These are phyloP conservation scores for Gallinago jamesoni DNA, from an alignment of 2,113 vertebrate species.

Conservation along the genomic window DNA sequence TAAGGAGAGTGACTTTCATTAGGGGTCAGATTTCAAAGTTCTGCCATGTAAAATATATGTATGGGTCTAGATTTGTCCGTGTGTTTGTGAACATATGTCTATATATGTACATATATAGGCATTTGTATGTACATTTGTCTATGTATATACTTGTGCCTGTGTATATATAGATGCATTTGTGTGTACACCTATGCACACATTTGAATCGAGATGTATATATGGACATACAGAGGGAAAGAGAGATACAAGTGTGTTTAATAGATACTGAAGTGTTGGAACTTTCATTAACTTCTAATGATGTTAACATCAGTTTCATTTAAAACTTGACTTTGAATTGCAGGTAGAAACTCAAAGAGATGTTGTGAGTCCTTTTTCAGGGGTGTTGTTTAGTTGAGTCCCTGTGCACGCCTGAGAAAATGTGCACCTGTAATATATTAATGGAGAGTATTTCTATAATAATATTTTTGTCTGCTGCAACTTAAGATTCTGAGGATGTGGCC, in stretches of 20 bases:
- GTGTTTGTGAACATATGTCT: neutral
- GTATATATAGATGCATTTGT: neutral
- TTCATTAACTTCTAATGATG: neutral
- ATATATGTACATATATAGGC: neutral
- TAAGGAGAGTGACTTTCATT: neutral
- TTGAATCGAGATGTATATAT: neutral
- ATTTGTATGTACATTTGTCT: neutral
- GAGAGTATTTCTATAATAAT: neutral
- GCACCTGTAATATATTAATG: neutral
- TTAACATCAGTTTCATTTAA: neutral
- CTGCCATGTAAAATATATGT: neutral
- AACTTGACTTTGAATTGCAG: neutral
- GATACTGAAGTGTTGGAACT: neutral
- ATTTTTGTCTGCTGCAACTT: neutral
- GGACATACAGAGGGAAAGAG: neutral
- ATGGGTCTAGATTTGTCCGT: neutral
- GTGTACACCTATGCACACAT: neutral
- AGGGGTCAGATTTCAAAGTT: neutral
- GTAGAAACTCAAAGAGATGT: neutral
- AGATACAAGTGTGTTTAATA: neutral
- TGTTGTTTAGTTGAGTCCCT: neutral
- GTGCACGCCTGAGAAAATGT: neutral
- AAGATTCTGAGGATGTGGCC: neutral
- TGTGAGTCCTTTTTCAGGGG: neutral
- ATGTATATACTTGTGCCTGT: no score